Base-by-base conservation (phyloP, 2,113 vertebrate species). In the Oncorhynchus nerka region DNA sequence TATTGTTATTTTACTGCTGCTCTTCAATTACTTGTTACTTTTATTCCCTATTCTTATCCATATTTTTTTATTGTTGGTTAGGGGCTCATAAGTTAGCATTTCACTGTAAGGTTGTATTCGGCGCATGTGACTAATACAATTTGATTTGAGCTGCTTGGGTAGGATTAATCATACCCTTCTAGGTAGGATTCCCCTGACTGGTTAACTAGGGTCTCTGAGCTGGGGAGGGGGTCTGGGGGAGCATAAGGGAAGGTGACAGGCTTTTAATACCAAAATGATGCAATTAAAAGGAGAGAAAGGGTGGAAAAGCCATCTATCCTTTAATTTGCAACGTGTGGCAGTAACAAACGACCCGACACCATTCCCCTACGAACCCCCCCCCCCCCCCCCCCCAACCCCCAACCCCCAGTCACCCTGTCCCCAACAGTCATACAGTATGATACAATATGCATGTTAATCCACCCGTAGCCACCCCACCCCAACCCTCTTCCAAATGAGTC, bases 261-360 rank as follows among this genome's bases (percentile, higher is more conserved):
- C 62, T 79, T 32, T 76, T 79, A 79, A 71, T 71, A 62, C 61
- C 59, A 70, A 74, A 75, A 75, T 76, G 39, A 24, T 61, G 68
- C 81, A 79, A 85, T 83, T 85, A 83, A 34, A 30, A 79, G 55
- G 28, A 32, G 7, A 24, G 70, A 68, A 51, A 59, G 76, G 72
- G 80, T 49, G 61, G 61, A 79, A 75, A 68, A 65, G 72, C 51
- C 61, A 73, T 79, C 61, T 62, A 76, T 77, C 68, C 79, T 73
- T 80, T 81, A 28, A 82, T 86, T 82, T 76, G 24, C 73, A 49
- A 32, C 34, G 28, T 55, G 24, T 48, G 74, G 72, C 70, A 75
- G 75, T 70, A 75, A 81, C 55, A 71, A 77, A 78, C 66, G 45
- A 55, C n/a, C 68, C n/a, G 61, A 19, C 24, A 55, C 7, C 22